Conservation (phyloP, 2,888 invertebrate species). For the Isotomurus palustris region DNA sequence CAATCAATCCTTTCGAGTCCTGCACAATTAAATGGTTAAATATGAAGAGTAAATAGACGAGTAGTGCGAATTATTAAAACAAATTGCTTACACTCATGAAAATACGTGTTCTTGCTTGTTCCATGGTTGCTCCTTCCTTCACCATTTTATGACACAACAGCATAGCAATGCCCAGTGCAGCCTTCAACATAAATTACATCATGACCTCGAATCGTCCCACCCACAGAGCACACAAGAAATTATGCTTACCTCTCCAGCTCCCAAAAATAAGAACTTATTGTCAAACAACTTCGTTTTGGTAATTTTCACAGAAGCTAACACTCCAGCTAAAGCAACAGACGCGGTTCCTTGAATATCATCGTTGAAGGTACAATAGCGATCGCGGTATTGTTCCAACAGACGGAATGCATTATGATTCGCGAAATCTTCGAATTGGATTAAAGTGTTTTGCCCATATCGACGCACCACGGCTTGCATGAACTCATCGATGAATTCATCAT, state of each 20-base stretch:
- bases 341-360: slow-evolving; percentile 99
- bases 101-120: slow-evolving; percentile 73
- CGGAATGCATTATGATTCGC: slow-evolving; percentile 96
- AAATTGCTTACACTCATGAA: slow-evolving; percentile 55
- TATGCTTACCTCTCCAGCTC: slow-evolving; percentile 81
- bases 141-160: slow-evolving; percentile 90
- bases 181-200: slow-evolving; percentile 55
- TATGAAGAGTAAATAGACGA: neutral
- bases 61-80: neutral
- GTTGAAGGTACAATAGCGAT: slow-evolving; percentile 91
- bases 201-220: neutral
- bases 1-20: slow-evolving; percentile 91
- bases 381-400: slow-evolving; percentile 81
- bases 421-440: slow-evolving; percentile 97
- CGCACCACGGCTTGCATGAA: slow-evolving; percentile 89
- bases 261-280: slow-evolving; percentile 86
- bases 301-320: slow-evolving; percentile 77
- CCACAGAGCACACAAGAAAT: neutral
- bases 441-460: slow-evolving; percentile 77
- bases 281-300: slow-evolving; percentile 78
- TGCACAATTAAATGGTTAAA: slow-evolving; percentile 9
- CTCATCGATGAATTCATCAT: slow-evolving; percentile 93
- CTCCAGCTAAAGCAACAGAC: slow-evolving; percentile 88
- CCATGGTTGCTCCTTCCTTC: slow-evolving; percentile 70
- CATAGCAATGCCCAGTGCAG: slow-evolving; percentile 87